Evolutionary conservation across 2,113 vertebrate species (phyloP), one percentile per base, ranked within the genome.

Genomic region (Oxygymnocypris stewartii): DNA sequence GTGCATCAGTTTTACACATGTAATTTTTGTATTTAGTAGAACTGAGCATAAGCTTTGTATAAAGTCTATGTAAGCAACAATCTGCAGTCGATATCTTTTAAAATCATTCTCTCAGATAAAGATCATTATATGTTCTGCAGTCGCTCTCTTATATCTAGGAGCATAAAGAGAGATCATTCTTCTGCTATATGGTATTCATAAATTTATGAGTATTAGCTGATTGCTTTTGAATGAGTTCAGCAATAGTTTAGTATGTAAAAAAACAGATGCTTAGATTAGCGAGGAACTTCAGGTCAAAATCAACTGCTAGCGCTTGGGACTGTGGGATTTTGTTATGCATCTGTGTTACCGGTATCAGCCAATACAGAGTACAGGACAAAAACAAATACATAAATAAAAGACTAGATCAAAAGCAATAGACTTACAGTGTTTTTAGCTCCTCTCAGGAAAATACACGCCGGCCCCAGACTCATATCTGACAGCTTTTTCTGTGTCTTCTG

Each of bases 381-480:
- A 57, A 57, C 0, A 20, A 57, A 59, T 31, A 31, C 28, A 23
- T 7, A 23, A 59, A 59, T 8, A 23, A 59, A 59, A 61, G 23
- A 61, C 6, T n/a, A 59, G 20, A 61, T 61, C n/a, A 67, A 31
- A 42, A 4, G 4, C 18, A 42, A 42, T 1, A 85, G 16, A 90
- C 95, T 96, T 91, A 97, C 96, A 90, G 93, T 91, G 18, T 90
- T 95, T 23, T 96, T 94, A 85, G 95, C 95, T 3, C 96, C 96
- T 88, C 93, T 93, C 78, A 97, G 90, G 91, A 97, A 97, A 93
- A 97, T 96, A 92, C 96, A 97, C 31, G 96, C 95, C 7, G 96
- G 95, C 65, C 96, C 95, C 37, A 93, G 23, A 80, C 93, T 92
- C 96, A 97, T 96, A 91, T 84, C 54, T 57, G 63, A 82, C 59